phyloP scores from a whole-genome alignment of 2,797 vertebrate genomes.

The Sebastes miniatus region DNA sequence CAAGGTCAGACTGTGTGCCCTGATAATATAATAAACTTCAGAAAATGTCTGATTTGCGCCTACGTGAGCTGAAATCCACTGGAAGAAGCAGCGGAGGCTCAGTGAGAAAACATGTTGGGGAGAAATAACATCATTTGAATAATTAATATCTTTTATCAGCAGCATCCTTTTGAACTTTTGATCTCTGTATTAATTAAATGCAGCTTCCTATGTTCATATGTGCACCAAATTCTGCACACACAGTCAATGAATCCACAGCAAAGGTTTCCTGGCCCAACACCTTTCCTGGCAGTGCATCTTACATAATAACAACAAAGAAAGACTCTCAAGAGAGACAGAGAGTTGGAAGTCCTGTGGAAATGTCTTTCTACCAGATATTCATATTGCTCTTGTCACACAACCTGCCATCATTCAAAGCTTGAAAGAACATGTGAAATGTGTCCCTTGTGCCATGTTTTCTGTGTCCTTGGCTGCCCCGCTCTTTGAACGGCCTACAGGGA shows the following conservation, averaged over 20 bases:
- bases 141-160: constrained; percentile 47
- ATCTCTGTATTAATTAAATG: constrained; percentile 1
- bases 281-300: neutral
- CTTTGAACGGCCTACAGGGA: constrained; percentile 13
- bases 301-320: constrained; percentile 19
- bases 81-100: constrained; percentile 40
- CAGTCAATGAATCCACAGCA: neutral
- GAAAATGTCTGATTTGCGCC: constrained; percentile 74
- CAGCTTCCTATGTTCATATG: neutral
- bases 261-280: constrained; percentile 17
- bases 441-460: constrained; percentile 33
- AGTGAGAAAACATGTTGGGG: constrained; percentile 33
- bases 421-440: constrained; percentile 31
- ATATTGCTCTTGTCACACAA: constrained; percentile 28
- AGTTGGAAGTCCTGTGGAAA: constrained; percentile 5
- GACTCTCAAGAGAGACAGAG: constrained; percentile 4
- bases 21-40: constrained; percentile 81
- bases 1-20: constrained; percentile 81
- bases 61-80: constrained; percentile 65
- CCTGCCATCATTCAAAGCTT: constrained; percentile 32
- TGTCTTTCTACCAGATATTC: constrained; percentile 17
- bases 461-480: constrained; percentile 29
- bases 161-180: constrained; percentile 54
- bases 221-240: neutral
- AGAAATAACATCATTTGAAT: constrained; percentile 65